Evolutionary conservation across 2,113 vertebrate species (phyloP).

Genomic region (Aspiorhynchus laticeps): DNA sequence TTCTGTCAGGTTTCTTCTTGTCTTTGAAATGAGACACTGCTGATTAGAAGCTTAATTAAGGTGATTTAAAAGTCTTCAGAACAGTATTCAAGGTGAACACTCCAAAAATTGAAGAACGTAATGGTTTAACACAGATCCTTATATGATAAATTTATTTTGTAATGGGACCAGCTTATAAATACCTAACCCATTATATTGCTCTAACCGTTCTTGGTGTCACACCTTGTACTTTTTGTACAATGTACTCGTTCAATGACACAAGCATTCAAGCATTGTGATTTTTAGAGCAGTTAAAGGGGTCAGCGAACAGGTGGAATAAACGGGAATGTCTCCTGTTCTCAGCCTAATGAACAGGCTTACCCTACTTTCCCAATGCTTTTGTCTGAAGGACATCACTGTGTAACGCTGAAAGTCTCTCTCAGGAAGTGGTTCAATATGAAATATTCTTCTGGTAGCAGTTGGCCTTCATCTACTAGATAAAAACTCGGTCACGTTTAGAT

Average conservation of each 20-base stretch:
- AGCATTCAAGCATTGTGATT: slow-evolving; percentile 56
- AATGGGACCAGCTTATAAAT: slow-evolving; percentile 28
- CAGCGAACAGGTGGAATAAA: slow-evolving; percentile 61
- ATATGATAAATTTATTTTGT: neutral
- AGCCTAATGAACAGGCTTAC: slow-evolving; percentile 42
- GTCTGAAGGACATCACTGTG: slow-evolving; percentile 65
- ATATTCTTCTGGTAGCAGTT: slow-evolving; percentile 1
- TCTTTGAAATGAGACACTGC: neutral
- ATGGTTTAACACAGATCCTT: neutral
- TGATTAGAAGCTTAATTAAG: neutral
- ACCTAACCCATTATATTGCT: slow-evolving; percentile 12
- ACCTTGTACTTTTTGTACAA: neutral
- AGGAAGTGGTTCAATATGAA: slow-evolving; percentile 22
- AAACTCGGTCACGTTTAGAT: slow-evolving; percentile 14
- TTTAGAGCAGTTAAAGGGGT: slow-evolving; percentile 58
- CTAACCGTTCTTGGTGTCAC: neutral
- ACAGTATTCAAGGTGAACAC: neutral
- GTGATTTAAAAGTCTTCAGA: neutral
- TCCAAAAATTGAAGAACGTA: neutral
- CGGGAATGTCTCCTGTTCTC: slow-evolving; percentile 44
- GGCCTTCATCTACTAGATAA: neutral
- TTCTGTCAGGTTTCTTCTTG: neutral
- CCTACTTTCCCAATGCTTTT: slow-evolving; percentile 54
- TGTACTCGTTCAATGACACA: slow-evolving; percentile 44
- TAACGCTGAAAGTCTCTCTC: slow-evolving; percentile 15